phyloP scores from a whole-genome alignment of 1,140 invertebrate species.

The Dreissena polymorpha region DNA sequence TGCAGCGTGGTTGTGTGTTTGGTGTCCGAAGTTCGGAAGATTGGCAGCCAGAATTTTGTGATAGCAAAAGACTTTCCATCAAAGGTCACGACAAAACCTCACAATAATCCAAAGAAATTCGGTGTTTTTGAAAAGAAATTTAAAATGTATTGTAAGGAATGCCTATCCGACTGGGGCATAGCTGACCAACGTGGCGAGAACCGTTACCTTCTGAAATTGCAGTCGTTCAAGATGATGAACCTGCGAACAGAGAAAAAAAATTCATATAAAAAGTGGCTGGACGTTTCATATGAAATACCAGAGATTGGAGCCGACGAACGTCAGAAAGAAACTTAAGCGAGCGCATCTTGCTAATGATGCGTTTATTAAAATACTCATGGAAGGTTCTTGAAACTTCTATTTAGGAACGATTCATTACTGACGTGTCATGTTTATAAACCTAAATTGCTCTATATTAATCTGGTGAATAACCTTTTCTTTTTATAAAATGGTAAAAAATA shows the following conservation, averaged over 20 bases:
- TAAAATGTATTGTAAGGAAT: conserved; percentile 37
- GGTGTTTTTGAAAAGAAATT: conserved; percentile 17
- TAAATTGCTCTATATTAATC: no score
- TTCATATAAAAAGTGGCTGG: conserved; percentile 21
- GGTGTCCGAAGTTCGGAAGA: conserved; percentile 11
- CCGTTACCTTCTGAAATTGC: background rate
- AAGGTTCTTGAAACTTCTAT: background rate
- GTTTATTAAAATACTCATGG: background rate
- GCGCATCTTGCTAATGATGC: background rate
- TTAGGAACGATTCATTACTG: background rate
- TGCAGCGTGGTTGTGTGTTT: conserved; percentile 5
- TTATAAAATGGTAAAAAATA: no score
- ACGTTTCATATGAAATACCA: conserved; percentile 16
- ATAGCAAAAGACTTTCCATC: background rate
- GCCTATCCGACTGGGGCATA: conserved; percentile 23
- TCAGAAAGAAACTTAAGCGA: background rate
- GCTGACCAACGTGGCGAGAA: background rate
- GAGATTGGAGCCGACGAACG: background rate
- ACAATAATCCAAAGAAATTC: conserved; percentile 6
- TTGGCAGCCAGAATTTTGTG: conserved; percentile 15
- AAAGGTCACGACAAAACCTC: conserved; percentile 16
- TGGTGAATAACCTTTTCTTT: no score
- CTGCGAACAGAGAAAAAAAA: background rate
- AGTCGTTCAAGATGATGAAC: conserved; percentile 3
- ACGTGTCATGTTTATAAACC: background rate